A percentile compares a stretch with the other conserved stretches of the same genome.
These are phyloP conservation scores for Anguilla marmorata DNA, from an alignment of 2,797 vertebrate genomes.

Conservation along the genomic window DNA sequence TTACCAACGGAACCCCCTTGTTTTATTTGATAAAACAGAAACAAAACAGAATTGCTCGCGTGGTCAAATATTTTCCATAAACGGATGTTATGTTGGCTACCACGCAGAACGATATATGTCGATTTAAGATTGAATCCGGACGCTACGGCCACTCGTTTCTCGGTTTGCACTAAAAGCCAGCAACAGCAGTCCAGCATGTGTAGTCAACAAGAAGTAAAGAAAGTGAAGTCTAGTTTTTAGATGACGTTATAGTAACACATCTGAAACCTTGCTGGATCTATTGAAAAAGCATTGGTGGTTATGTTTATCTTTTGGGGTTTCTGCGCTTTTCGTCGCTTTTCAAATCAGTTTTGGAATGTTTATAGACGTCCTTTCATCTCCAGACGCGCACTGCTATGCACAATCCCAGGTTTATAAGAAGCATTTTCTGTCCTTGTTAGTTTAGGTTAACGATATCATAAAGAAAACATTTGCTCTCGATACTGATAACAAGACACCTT, in stretches of 20 bases:
- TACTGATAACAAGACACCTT: not conserved
- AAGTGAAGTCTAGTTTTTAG: constrained; percentile 32
- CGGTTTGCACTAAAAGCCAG: not conserved
- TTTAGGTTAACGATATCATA: constrained; percentile 3
- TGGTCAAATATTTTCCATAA: not conserved
- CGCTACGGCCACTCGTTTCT: constrained; percentile 2
- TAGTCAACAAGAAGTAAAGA: not conserved
- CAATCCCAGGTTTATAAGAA: not conserved
- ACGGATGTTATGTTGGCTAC: not conserved
- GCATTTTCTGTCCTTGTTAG: not conserved
- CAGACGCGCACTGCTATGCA: not conserved
- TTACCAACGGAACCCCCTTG: not conserved
- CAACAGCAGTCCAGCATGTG: constrained; percentile 8
- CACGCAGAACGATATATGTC: not conserved
- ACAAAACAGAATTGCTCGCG: not conserved
- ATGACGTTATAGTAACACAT: constrained; percentile 26
- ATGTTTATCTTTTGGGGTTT: not conserved
- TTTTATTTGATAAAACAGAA: not conserved
- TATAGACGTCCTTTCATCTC: not conserved
- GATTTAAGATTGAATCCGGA: not conserved
- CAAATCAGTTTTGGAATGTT: not conserved
- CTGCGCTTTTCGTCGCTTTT: not conserved
- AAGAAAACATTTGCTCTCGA: not conserved
- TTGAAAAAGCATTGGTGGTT: not conserved
- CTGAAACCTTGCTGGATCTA: not conserved